Evolutionary conservation across 1,140 invertebrate genomes (phyloP), one percentile per base, ranked within the genome.

Genomic region (Lycorma delicatula): DNA sequence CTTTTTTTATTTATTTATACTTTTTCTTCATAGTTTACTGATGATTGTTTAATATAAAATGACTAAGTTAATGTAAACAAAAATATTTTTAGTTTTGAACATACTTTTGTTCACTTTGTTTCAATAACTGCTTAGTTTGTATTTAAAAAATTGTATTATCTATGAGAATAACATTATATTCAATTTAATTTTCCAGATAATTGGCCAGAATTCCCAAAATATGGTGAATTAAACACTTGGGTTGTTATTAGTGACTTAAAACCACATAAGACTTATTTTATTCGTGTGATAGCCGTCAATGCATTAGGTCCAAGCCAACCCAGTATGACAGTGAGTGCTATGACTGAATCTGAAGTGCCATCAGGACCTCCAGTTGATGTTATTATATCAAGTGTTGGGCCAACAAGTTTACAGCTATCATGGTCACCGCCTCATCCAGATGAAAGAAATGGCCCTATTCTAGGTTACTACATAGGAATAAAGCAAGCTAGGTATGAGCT

Each of bases 261-360:
- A 61, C 89, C 90, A 0, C 83, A 89, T 3, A 87, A 86, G 1
- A 81, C 79, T 3, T 94, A 93, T 66, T 81, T 84, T 64, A 81
- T 93, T 53, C 77, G 90, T n/a, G 79, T 93, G 57, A 80, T 86
- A 53, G 89, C 90, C 23, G 81, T 88, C 60, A 93, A 93, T 70
- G 80, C 85, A 58, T 84, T 92, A 52, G 89, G 91, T 59, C 75
- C 80, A 11, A 89, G 91, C 57, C 72, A 80, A 16, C 86, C 84
- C 28, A 91, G 89, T n/a, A 81, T 85, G 48, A 75, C 81, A 0
- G 81, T 88, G 5, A 80, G 83, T n/a, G 81, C 87, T 2, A 84
- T 83, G 66, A 93, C 90, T 7, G 67, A 70, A 25, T 56, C 76
- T 13, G 59, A 57, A 34, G 50, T 36, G 20, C 79, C 79, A 0